Evolutionary conservation across 2,113 vertebrate genomes (phyloP).

Genomic region (Scatophagus argus): DNA sequence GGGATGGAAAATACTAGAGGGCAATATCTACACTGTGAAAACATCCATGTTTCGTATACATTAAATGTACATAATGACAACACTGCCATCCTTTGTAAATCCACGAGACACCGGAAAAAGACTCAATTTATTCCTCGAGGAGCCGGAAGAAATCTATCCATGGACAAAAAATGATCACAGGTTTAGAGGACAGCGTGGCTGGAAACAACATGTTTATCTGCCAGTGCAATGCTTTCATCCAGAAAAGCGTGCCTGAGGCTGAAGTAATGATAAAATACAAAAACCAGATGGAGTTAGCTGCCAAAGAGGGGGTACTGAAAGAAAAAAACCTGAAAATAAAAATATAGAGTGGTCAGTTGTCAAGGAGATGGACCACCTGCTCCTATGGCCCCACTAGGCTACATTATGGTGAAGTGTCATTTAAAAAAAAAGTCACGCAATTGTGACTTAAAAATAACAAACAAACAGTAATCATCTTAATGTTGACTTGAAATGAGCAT

Average conservation of each 20-base stretch:
- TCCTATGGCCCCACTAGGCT: not conserved
- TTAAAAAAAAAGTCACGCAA: not conserved
- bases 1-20: not conserved
- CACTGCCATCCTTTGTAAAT: not conserved
- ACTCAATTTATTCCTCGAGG: not conserved
- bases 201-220: not conserved
- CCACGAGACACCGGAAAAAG: not conserved
- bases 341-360: not conserved
- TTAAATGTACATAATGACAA: not conserved
- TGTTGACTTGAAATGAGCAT: not conserved
- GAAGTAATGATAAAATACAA: not conserved
- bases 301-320: not conserved
- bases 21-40: not conserved
- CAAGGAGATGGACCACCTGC: slow-evolving; percentile 4
- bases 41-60: not conserved
- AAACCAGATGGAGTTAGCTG: slow-evolving; percentile 9
- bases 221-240: not conserved
- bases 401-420: not conserved
- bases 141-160: not conserved
- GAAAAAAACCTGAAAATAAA: not conserved
- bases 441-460: not conserved
- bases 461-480: not conserved
- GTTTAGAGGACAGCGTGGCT: not conserved
- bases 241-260: not conserved
- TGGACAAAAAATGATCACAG: not conserved